Evolutionary conservation across 2,888 invertebrate species (phyloP), one percentile per base, ranked within the genome.

Genomic region (Clostera curtula): DNA sequence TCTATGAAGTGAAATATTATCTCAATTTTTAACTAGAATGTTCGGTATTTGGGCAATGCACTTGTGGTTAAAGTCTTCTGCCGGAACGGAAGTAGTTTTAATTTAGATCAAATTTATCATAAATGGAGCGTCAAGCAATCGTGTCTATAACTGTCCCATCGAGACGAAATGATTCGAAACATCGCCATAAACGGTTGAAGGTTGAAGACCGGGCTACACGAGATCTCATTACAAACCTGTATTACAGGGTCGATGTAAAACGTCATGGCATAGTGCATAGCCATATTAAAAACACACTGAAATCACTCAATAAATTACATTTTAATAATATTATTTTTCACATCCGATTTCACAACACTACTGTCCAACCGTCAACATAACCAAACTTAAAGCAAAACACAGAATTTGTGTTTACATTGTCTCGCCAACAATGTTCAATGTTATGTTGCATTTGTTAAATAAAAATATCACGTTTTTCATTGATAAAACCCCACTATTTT

Each of bases 311-410:
- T 43, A 26, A 19, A 22, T 33, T 31, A 40, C 36, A 34, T 21
- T 24, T 42, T 32, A 29, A 6, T 24, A 12, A 7, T 12, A 10
- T 9, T 27, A 8, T 40, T 32, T 34, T 24, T 31, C 21, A 18
- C 21, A 24, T 11, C 18, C 30, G 28, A 25, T 31, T 36, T 25
- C 13, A 24, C 17, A 24, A 28, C 36, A 31, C 31, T 33, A 43
- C 33, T 36, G 31, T 51, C 55, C 47, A 70, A 71, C 63, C 59
- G 63, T 66, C 65, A 71, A 70, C 57, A 67, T 73, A 76, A 73
- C 72, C 74, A 50, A 58, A 76, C 72, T 71, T 75, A 73, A 67
- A 71, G 40, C 27, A 39, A 27, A 39, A 26, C 34, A 50, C 43
- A 44, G 37, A 38, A 36, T 31, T 26, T 25, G n/a, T n/a, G n/a